Percentiles rank a stretch among this genome's conserved stretches.
phyloP scores from a whole-genome alignment of 2,888 invertebrate genomes.

The Tachystola acroxantha region DNA sequence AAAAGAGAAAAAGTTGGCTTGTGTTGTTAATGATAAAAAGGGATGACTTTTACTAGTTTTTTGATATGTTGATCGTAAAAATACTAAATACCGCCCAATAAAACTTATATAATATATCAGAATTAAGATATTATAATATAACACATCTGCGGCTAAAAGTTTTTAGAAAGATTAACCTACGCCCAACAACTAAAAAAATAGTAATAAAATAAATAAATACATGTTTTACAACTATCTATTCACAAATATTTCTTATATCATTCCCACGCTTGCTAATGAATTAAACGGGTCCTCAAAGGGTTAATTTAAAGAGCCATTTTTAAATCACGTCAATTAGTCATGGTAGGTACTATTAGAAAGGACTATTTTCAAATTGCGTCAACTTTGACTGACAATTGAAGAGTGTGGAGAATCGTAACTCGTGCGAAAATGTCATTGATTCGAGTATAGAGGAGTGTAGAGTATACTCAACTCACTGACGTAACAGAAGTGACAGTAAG shows the following conservation, averaged over 20 bases:
- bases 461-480: too few relatives aligned
- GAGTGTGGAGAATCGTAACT: slow-evolving; percentile 57
- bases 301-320: slow-evolving; percentile 62
- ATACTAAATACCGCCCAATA: slow-evolving; percentile 38
- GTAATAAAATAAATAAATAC: too few relatives aligned
- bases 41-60: slow-evolving; percentile 64
- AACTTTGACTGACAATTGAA: slow-evolving; percentile 64
- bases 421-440: slow-evolving; percentile 54
- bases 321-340: slow-evolving; percentile 62
- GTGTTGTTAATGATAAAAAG: slow-evolving; percentile 37
- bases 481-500: slow-evolving; percentile 22
- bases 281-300: slow-evolving; percentile 46
- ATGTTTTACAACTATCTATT: not conserved
- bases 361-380: slow-evolving; percentile 53
- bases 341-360: slow-evolving; percentile 49
- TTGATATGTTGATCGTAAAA: slow-evolving; percentile 61
- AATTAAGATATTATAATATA: slow-evolving; percentile 11
- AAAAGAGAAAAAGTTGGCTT: slow-evolving; percentile 32
- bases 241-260: slow-evolving; percentile 15
- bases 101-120: slow-evolving; percentile 36
- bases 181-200: slow-evolving; percentile 5
- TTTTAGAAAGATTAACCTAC: not conserved
- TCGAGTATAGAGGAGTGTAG: too few relatives aligned
- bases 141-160: slow-evolving; percentile 46
- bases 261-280: slow-evolving; percentile 47